Percentiles rank a stretch among this genome's conserved stretches.
phyloP scores from a whole-genome alignment of 2,888 invertebrate genomes.

The Drosophila niveifrons region DNA sequence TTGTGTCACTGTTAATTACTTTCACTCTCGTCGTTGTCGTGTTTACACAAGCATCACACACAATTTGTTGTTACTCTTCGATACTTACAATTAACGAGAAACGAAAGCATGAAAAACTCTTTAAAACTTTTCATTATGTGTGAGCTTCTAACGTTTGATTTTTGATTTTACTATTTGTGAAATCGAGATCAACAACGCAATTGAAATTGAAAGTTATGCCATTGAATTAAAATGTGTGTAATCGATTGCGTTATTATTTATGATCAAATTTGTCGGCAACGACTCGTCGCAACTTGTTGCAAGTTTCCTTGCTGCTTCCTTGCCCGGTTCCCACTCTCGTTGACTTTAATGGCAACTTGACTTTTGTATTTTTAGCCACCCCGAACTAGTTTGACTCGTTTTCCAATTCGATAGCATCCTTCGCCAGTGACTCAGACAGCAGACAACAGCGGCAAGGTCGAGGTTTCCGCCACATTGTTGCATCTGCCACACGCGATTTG shows the following conservation, averaged over 20 bases:
- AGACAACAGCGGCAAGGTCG: conserved; percentile 56
- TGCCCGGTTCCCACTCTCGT: conserved; percentile 13
- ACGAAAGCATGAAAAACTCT: conserved; percentile 46
- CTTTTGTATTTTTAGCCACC: conserved; percentile 48
- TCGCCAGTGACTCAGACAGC: conserved; percentile 21
- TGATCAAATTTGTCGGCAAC: conserved; percentile 48
- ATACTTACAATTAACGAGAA: conserved; percentile 43
- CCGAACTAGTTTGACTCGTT: conserved; percentile 71
- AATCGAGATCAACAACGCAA: conserved; percentile 37
- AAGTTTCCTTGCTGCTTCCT: conserved; percentile 33
- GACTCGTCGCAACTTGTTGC: conserved; percentile 31
- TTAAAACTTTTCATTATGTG: conserved; percentile 22
- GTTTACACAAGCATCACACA: conserved; percentile 46
- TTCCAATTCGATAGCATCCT: conserved; percentile 53
- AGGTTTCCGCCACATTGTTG: conserved; percentile 55
- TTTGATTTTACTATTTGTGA: conserved; percentile 19
- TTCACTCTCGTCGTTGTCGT: conserved; percentile 55
- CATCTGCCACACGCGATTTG: conserved; percentile 62
- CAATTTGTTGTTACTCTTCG: conserved; percentile 56
- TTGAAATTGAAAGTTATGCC: conserved; percentile 64
- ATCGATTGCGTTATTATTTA: conserved; percentile 58
- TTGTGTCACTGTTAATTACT: conserved; percentile 70
- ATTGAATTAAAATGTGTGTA: conserved; percentile 38
- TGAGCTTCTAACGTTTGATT: conserved; percentile 18
- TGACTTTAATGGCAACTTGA: conserved; percentile 49